Evolutionary conservation across 2,888 invertebrate genomes (phyloP).

Genomic region (Agonopterix heracliana): DNA sequence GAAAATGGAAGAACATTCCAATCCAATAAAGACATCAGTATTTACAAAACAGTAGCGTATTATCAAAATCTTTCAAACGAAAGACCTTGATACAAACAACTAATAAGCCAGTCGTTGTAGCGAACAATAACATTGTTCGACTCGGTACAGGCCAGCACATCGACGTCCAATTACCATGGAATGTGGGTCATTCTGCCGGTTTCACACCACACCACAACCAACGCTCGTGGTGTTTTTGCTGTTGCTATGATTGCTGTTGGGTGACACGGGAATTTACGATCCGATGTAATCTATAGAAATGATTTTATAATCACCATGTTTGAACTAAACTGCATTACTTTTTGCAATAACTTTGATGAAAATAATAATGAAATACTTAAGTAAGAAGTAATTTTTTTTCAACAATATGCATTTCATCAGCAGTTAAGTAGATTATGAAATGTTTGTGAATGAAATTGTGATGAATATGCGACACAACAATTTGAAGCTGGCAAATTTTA

Average conservation of each 20-base stretch:
- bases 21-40: too few relatives aligned
- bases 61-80: not conserved
- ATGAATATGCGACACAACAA: too few relatives aligned
- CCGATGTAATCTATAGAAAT: not conserved
- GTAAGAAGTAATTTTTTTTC: too few relatives aligned
- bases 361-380: too few relatives aligned
- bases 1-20: too few relatives aligned
- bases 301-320: not conserved
- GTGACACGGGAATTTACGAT: not conserved
- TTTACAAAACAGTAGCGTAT: not conserved
- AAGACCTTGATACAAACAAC: slow-evolving; percentile 3
- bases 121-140: slow-evolving; percentile 6
- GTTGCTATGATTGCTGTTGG: not conserved
- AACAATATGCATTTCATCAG: too few relatives aligned
- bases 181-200: slow-evolving; percentile 23
- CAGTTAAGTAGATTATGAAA: too few relatives aligned
- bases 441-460: too few relatives aligned
- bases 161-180: slow-evolving; percentile 21
- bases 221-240: slow-evolving; percentile 1
- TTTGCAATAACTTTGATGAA: too few relatives aligned
- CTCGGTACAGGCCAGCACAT: not conserved
- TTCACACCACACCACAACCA: slow-evolving; percentile 10
- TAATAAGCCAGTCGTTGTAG: not conserved
- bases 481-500: too few relatives aligned
- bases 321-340: not conserved